A percentile compares a stretch with the other conserved stretches of the same genome.
Evolutionary conservation across 2,888 invertebrate genomes (phyloP).

Genomic region (Esperia sulphurella): DNA sequence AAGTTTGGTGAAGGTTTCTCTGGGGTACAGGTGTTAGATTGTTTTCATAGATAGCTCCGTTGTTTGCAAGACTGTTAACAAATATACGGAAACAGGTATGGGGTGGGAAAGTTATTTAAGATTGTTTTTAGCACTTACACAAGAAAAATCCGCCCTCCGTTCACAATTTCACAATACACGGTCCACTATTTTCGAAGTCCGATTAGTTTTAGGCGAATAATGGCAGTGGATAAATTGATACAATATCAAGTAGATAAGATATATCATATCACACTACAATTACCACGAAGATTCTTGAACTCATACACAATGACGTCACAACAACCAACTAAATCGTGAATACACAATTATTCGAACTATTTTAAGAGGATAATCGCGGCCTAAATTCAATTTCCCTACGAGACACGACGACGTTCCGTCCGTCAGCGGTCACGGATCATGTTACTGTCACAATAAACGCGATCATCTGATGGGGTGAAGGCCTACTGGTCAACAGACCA

Average conservation of each 20-base stretch:
- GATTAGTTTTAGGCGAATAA: constrained; percentile 23
- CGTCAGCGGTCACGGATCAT: neutral
- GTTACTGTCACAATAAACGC: neutral
- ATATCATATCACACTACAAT: constrained; percentile 62
- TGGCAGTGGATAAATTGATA: constrained; percentile 29
- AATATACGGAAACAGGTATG: too few species aligned
- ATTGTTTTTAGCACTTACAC: constrained; percentile 24
- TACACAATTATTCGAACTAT: neutral
- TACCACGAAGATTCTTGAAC: constrained; percentile 56
- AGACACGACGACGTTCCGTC: constrained; percentile 4
- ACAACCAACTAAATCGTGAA: constrained; percentile 43
- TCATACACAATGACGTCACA: constrained; percentile 60
- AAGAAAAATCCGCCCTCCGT: constrained; percentile 15
- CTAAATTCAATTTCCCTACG: constrained; percentile 40
- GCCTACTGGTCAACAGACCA: constrained; percentile 10
- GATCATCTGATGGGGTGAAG: constrained; percentile 21
- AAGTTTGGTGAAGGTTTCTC: too few species aligned
- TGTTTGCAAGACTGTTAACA: too few species aligned
- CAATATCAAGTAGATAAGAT: constrained; percentile 58
- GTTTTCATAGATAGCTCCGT: too few species aligned
- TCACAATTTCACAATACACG: constrained; percentile 20
- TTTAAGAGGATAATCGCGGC: constrained; percentile 38
- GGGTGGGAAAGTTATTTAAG: too few species aligned
- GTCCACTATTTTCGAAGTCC: constrained; percentile 26
- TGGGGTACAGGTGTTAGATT: too few species aligned